Evolutionary conservation across 2,797 vertebrate species (phyloP), one percentile per base, ranked within the genome.

Genomic region (Liasis olivaceus): DNA sequence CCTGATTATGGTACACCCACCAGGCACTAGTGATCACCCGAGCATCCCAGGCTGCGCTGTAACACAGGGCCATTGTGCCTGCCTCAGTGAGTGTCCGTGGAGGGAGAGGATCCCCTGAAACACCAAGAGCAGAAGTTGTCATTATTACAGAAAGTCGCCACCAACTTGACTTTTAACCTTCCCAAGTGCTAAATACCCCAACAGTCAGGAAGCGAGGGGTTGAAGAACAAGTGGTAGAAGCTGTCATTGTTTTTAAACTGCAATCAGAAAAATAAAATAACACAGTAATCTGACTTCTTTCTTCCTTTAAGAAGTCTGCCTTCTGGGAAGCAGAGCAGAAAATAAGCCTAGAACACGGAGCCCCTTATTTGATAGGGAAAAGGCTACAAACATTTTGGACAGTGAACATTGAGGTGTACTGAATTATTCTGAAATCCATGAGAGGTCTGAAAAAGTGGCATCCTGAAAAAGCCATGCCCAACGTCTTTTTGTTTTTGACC

Each of bases 1-100:
- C 99, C 99, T 99, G 99, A 96, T 99, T 98, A 97, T 99, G 99
- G 96, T 99, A 98, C 94, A 99, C 99, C 99, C 99, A 99, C 99
- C 99, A 99, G 84, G 99, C 99, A 2, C 99, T 99, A 94, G 99
- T 99, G 97, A 99, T 98, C 22, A 99, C 98, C 1, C 99, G 99
- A 22, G 99, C 99, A 0, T 99, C 99, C 99, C 99, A 99, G 84
- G 99, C 99, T 3, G 99, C 99, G 7, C 99, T 99, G 97, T 99
- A 99, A 94, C 99, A 99, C 95, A 99, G 98, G 2, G 99, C 97
- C 99, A 99, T 99, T 0, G 99, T 99, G 69, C 98, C 99, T 0
- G 99, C 98, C 96, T 99, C 99, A 0, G 98, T 99, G 95, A 99
- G 97, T 0, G 99, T 99, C 22, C 99, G 98, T 0, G 99, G 99